These are phyloP conservation scores for Chironomus tepperi DNA, from an alignment of 1,140 invertebrate genomes.

Conservation along the genomic window DNA sequence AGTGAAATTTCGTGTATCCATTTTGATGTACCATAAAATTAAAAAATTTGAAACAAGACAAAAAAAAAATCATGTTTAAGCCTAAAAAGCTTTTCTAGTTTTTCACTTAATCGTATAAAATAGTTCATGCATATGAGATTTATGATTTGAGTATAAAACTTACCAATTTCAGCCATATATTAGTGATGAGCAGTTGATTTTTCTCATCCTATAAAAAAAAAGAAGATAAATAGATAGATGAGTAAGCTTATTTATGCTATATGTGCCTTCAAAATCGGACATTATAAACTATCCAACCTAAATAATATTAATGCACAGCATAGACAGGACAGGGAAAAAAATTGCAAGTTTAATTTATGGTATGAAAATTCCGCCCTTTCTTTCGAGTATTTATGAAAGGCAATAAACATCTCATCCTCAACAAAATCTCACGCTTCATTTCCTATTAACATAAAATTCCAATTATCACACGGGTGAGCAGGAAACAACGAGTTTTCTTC, in stretches of 20 bases:
- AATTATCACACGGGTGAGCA: background rate
- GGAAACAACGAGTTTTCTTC: too few species aligned
- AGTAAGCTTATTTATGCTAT: background rate
- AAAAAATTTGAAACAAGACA: too few species aligned
- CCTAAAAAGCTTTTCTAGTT: background rate
- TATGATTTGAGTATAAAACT: constrained; percentile 27
- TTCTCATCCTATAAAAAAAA: constrained; percentile 60
- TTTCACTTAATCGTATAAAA: background rate
- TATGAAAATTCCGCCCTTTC: background rate
- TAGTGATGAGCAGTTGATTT: constrained; percentile 76
- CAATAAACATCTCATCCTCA: background rate
- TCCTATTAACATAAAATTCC: constrained; percentile 13
- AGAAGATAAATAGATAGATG: background rate
- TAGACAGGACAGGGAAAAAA: background rate
- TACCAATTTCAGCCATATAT: constrained; percentile 70
- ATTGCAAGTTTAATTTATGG: background rate
- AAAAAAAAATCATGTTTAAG: too few species aligned
- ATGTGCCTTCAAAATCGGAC: background rate
- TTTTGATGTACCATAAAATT: too few species aligned
- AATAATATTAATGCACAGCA: background rate
- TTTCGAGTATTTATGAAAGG: background rate
- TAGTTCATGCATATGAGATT: background rate
- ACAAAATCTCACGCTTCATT: background rate
- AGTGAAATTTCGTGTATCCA: too few species aligned
- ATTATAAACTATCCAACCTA: background rate